A percentile compares a stretch with the other conserved stretches of the same genome.
phyloP scores from a whole-genome alignment of 2,113 vertebrate genomes.

The Cheirogaleus medius region DNA sequence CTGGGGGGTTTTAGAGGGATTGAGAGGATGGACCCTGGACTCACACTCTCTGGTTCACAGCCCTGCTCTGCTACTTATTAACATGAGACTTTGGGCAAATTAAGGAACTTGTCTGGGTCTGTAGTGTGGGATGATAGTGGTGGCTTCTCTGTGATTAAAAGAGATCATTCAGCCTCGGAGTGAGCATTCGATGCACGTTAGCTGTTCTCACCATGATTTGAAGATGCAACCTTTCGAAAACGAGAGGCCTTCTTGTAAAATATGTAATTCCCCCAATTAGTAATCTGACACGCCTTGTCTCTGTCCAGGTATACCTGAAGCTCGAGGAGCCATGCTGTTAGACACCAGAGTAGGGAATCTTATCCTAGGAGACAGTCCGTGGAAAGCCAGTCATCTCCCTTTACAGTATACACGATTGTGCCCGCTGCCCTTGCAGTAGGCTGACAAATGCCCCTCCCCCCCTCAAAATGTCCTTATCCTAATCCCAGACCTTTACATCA shows the following conservation, averaged over 20 bases:
- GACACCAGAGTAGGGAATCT: background rate
- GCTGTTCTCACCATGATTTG: background rate
- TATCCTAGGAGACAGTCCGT: background rate
- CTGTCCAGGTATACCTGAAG: accelerated
- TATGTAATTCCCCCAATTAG: accelerated
- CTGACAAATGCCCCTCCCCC: background rate
- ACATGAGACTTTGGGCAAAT: background rate
- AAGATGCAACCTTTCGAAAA: background rate
- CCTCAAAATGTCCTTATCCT: background rate
- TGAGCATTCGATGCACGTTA: accelerated
- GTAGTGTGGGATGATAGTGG: accelerated
- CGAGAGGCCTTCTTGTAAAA: background rate
- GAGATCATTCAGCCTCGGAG: background rate
- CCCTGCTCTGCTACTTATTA: background rate
- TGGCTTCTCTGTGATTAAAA: accelerated
- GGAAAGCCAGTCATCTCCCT: background rate
- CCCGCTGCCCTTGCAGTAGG: background rate
- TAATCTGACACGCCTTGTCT: background rate
- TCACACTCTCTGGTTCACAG: background rate
- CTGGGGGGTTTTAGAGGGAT: background rate
- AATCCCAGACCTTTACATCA: background rate
- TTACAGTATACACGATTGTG: background rate
- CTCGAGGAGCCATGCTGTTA: accelerated
- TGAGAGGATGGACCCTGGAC: background rate
- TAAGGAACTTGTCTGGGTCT: background rate